phyloP scores from a whole-genome alignment of 2,888 invertebrate species.

The Drosophila vallismaia region DNA sequence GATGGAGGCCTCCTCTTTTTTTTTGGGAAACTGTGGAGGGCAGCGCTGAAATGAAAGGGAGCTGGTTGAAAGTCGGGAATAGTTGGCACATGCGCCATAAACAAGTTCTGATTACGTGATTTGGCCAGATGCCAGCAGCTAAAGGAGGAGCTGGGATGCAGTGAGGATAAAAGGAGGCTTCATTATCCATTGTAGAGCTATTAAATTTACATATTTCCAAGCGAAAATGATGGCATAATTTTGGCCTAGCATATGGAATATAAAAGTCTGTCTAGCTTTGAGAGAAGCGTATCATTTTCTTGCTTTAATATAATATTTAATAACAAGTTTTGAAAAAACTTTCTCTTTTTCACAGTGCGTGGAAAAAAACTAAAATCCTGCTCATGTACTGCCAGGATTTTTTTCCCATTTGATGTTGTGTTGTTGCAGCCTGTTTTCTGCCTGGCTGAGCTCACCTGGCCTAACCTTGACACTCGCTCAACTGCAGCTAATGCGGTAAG shows the following conservation, averaged over 20 bases:
- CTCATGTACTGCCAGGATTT: constrained; percentile 19
- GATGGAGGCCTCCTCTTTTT: constrained; percentile 2
- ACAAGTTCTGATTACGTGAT: constrained; percentile 79
- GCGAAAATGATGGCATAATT: background rate
- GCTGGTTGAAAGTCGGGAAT: constrained; percentile 36
- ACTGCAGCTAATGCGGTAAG: constrained; percentile 73
- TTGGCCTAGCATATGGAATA: background rate
- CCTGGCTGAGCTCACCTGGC: constrained; percentile 70
- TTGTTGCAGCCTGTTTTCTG: constrained; percentile 62
- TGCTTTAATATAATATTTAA: background rate
- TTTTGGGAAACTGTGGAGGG: background rate
- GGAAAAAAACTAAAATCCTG: background rate
- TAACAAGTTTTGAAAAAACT: background rate
- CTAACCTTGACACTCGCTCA: constrained; percentile 78
- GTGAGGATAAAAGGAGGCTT: constrained; percentile 10
- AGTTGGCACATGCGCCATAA: constrained; percentile 77
- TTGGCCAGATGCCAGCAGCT: constrained; percentile 72
- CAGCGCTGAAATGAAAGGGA: background rate
- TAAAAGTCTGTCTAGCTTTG: background rate
- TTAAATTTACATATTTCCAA: constrained; percentile 8
- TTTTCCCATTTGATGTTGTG: constrained; percentile 11
- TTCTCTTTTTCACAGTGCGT: constrained; percentile 8
- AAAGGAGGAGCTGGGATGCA: constrained; percentile 30
- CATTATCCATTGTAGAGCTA: constrained; percentile 6
- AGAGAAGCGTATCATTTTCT: no score